Percentiles rank a stretch among this genome's conserved stretches.
Evolutionary conservation across 2,888 invertebrate species (phyloP).

Genomic region (Eupithecia insigniata): DNA sequence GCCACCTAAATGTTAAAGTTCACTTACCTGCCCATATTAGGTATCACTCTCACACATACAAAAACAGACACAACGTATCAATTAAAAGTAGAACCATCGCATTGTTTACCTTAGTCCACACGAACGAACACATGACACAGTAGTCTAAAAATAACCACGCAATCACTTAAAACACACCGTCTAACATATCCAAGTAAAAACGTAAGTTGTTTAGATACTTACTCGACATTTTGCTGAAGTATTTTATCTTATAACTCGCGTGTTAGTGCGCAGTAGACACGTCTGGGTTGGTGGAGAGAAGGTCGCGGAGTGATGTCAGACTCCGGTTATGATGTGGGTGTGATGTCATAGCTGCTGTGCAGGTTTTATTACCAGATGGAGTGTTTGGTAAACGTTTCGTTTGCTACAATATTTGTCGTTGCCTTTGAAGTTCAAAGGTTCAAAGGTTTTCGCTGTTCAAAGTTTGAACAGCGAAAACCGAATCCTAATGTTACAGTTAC

Average conservation of each 20-base stretch:
- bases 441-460: too few species aligned
- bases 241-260: not conserved
- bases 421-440: too few species aligned
- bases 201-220: conserved; percentile 17
- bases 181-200: not conserved
- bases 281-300: conserved; percentile 15
- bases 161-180: not conserved
- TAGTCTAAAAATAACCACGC: conserved; percentile 15
- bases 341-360: conserved; percentile 27
- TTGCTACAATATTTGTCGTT: not conserved
- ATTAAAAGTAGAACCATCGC: not conserved
- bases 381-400: not conserved
- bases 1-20: not conserved
- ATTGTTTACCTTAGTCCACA: conserved; percentile 2
- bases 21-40: not conserved
- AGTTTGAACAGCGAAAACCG: not conserved
- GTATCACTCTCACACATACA: not conserved
- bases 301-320: conserved; percentile 37
- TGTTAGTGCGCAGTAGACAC: not conserved
- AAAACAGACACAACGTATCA: not conserved
- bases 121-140: conserved; percentile 16
- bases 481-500: too few species aligned
- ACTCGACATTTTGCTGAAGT: conserved; percentile 21
- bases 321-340: conserved; percentile 15
- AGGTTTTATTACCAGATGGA: conserved; percentile 1